phyloP scores from a whole-genome alignment of 2,797 vertebrate species.

The Prunella strophiata region DNA sequence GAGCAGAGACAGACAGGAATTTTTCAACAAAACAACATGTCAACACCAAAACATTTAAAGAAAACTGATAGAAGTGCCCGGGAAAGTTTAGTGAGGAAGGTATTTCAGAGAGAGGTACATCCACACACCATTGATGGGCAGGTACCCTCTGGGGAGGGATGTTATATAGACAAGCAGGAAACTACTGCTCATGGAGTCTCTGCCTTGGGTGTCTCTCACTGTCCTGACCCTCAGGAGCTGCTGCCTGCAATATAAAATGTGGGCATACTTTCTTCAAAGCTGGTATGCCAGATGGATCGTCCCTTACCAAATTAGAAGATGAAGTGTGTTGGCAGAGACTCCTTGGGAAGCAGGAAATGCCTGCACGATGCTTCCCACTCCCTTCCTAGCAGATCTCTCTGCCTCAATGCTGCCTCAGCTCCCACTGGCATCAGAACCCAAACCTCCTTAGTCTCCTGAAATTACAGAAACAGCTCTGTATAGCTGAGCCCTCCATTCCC shows the following conservation, averaged over 20 bases:
- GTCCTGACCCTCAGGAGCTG: background rate
- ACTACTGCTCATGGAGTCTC: background rate
- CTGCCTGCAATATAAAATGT: background rate
- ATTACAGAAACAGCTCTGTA: background rate
- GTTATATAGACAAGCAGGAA: background rate
- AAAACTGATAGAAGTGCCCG: background rate
- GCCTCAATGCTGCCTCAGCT: background rate
- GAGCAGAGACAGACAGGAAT: slow-evolving; percentile 38
- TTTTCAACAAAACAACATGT: slow-evolving; percentile 40
- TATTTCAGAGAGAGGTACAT: background rate
- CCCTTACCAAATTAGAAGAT: slow-evolving; percentile 15
- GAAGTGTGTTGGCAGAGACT: slow-evolving; percentile 6
- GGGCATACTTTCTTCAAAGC: background rate
- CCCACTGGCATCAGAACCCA: background rate
- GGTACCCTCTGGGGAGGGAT: background rate
- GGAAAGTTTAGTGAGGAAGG: slow-evolving; percentile 27
- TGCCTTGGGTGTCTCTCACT: background rate
- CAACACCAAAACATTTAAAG: slow-evolving; percentile 37
- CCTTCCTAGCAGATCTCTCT: background rate
- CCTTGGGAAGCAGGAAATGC: slow-evolving; percentile 9
- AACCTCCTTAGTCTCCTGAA: background rate
- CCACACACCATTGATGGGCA: background rate
- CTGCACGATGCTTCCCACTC: background rate
- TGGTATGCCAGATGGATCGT: background rate
- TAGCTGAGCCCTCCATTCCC: background rate